Base-by-base conservation (phyloP, 2,888 invertebrate species). In the Erebia aethiops region DNA sequence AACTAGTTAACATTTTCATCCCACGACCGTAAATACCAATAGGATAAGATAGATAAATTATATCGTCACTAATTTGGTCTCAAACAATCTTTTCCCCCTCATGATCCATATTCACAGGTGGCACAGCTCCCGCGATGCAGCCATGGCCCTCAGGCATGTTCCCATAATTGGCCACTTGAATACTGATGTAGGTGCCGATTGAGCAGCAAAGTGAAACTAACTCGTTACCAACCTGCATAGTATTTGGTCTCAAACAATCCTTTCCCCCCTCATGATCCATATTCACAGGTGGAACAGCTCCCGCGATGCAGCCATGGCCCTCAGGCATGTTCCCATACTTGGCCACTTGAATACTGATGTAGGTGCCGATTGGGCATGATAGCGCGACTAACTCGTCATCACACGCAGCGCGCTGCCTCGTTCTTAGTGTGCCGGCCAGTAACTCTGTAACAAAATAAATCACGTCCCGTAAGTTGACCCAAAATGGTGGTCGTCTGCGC, bases 321-420 rank as follows among this genome's bases (percentile, higher is more conserved):
- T 91, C 90, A 0, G 85, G 82, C 1, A 84, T 80, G 78, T 96
- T 96, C 43, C 98, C 98, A 83, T 98, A 98, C 83, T 97, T 97
- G 11, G 98, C 98, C 77, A 97, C 94, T 74, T 97, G 96, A 76
- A 98, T 97, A 79, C 96, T 96, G 85, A 99, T 98, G 79, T 97
- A 96, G n/a, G 99, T 98, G 63, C 97, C 97, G 58, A 95, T 94
- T n/a, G 98, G 98, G 90, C 99, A 99, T 78, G 96, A 95, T 74
- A 99, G 94, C 61, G 96, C 95, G 81, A 99, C 96, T 80, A 95
- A 94, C 83, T 98, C 97, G 68, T 97, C 97, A 86, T 98, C 98
- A 90, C 99, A 99, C 35, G 98, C 97, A 63, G 97, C 97, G 66
- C 96, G 95, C 85, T 98, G 97, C 92, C 97, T 97, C 67, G 97